phyloP scores from a whole-genome alignment of 2,888 invertebrate species.

The Lasioglossum pauxillum region DNA sequence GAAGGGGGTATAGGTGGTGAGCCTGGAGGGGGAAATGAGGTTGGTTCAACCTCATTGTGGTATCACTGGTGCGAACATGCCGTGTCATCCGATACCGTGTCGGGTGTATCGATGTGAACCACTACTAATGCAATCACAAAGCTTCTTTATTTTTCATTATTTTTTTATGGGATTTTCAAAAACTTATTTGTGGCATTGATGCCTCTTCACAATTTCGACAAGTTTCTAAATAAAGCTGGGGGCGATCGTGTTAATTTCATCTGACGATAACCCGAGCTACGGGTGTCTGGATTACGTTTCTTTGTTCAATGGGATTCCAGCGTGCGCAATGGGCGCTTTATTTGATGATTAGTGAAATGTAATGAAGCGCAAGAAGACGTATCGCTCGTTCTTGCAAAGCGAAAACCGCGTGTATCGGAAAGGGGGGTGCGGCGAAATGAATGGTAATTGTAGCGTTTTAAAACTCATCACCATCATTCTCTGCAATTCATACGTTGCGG shows the following conservation, averaged over 20 bases:
- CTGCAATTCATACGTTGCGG: conserved; percentile 62
- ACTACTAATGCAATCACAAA: too few species aligned
- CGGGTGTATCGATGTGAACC: too few species aligned
- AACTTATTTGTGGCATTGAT: too few species aligned
- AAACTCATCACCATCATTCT: conserved; percentile 76
- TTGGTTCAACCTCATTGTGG: too few species aligned
- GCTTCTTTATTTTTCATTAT: too few species aligned
- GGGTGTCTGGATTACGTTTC: background rate
- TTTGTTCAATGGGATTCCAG: conserved; percentile 13
- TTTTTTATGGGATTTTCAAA: too few species aligned
- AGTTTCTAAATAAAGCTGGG: background rate
- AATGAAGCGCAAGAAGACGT: conserved; percentile 33
- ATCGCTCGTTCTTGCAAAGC: conserved; percentile 28
- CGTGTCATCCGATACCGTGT: too few species aligned
- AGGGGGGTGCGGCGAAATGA: conserved; percentile 40
- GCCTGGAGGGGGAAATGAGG: too few species aligned
- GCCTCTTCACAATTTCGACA: background rate
- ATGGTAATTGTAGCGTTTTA: conserved; percentile 75
- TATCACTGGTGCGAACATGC: too few species aligned
- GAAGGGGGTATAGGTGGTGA: too few species aligned
- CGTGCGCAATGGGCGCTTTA: background rate
- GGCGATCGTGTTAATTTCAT: background rate
- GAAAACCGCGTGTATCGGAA: conserved; percentile 30
- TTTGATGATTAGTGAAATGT: conserved; percentile 32
- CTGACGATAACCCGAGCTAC: background rate